phyloP scores from a whole-genome alignment of 2,113 vertebrate genomes.

The Leuciscus idus region DNA sequence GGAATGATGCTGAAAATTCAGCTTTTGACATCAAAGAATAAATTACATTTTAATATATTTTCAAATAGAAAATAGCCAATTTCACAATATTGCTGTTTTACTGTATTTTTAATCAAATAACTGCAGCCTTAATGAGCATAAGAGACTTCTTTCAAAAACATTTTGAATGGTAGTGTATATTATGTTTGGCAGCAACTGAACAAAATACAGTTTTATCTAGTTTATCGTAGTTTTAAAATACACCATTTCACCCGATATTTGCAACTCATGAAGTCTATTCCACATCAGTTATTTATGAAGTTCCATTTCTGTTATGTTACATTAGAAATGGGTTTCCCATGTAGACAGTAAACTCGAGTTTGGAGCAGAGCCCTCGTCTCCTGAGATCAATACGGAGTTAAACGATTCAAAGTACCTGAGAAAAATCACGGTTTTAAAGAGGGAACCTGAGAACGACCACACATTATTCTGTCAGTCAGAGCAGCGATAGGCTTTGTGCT shows the following conservation, averaged over 20 bases:
- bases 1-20: too few relatives aligned
- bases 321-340: not conserved
- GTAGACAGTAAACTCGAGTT: not conserved
- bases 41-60: too few relatives aligned
- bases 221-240: not conserved
- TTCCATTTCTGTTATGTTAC: not conserved
- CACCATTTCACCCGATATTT: not conserved
- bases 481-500: not conserved
- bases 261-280: not conserved
- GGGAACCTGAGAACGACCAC: not conserved
- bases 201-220: not conserved
- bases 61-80: not conserved
- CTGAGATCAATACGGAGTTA: not conserved
- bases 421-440: not conserved
- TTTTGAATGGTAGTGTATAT: not conserved
- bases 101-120: not conserved
- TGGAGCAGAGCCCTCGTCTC: not conserved
- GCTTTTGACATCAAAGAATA: too few relatives aligned
- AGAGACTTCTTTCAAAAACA: too few relatives aligned
- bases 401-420: not conserved
- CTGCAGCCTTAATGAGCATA: not conserved
- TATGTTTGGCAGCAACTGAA: not conserved
- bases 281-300: not conserved
- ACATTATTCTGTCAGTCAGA: conserved; percentile 4
- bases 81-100: not conserved